Evolutionary conservation across 2,113 vertebrate species (phyloP), one percentile per base, ranked within the genome.

Genomic region (Asarcornis scutulata): DNA sequence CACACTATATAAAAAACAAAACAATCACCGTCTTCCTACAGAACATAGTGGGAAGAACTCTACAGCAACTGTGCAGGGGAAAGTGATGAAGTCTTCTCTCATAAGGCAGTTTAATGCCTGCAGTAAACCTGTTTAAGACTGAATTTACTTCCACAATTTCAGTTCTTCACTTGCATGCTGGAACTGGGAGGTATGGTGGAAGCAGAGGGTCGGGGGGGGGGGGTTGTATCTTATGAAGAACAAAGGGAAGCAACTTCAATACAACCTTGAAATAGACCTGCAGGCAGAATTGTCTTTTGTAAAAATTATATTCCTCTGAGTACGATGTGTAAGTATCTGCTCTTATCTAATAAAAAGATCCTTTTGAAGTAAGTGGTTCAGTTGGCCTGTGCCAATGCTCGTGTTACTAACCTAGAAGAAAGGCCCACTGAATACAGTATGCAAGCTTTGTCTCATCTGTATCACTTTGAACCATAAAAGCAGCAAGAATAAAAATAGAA

Each of bases 381-480:
- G 87, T 22, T 73, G 76, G 87, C 26, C 53, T 86, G 78, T 77
- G 93, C 86, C 91, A 83, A 13, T 1, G 32, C 74, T 60, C 29
- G 32, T 48, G 86, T 50, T 82, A 44, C 84, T 84, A 82, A 63
- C 81, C 76, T 46, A 87, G 67, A 88, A 91, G 78, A 87, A 88
- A 95, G 75, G 38, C 53, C 18, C 36, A 3, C 48, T 32, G 88
- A 91, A 82, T 20, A 34, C 53, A 26, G 34, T 7, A 21, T 5
- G n/a, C 53, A 34, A 48, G 66, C 81, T 85, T 63, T 32, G 48
- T 80, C 82, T 91, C 75, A 91, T 86, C 91, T 74, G 3, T 40
- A 55, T 55, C 87, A 55, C 89, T 95, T 67, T 80, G 84, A 95
- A 88, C 75, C 79, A 67, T 60, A 77, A 96, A 88, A 93, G 89